These are phyloP conservation scores for Tetramorium parvispinum DNA, from an alignment of 1,140 invertebrate species.

Conservation along the genomic window DNA sequence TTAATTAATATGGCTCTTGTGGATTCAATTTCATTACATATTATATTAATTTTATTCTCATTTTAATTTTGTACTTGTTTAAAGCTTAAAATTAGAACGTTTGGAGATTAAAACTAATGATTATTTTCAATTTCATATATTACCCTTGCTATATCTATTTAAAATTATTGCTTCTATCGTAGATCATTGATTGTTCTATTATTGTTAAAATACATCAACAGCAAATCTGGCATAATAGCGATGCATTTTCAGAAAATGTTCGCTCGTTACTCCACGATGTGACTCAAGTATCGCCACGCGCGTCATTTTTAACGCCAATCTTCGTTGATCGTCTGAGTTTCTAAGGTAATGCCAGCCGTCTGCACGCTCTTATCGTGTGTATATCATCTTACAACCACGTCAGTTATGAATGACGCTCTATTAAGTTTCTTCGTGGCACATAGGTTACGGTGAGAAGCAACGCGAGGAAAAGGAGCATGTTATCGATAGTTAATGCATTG, in stretches of 20 bases:
- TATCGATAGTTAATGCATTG: slow-evolving; percentile 35
- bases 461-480: slow-evolving; percentile 22
- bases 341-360: slow-evolving; percentile 1
- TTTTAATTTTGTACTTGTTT: background rate
- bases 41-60: background rate
- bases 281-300: background rate
- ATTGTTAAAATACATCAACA: background rate
- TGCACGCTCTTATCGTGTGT: slow-evolving; percentile 49
- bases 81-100: background rate
- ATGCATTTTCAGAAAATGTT: slow-evolving; percentile 11
- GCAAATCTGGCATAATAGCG: slow-evolving; percentile 4
- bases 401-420: slow-evolving; percentile 51
- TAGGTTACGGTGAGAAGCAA: slow-evolving; percentile 12
- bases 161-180: background rate
- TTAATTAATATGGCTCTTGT: background rate
- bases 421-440: slow-evolving; percentile 35
- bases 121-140: background rate
- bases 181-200: background rate
- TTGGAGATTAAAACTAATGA: background rate
- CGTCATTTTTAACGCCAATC: slow-evolving; percentile 54
- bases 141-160: background rate
- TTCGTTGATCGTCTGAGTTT: slow-evolving; percentile 38
- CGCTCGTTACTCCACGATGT: slow-evolving; percentile 22
- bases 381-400: slow-evolving; percentile 41
- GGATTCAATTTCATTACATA: background rate